phyloP scores from a whole-genome alignment of 1,140 invertebrate species.

The Ectropis grisescens region DNA sequence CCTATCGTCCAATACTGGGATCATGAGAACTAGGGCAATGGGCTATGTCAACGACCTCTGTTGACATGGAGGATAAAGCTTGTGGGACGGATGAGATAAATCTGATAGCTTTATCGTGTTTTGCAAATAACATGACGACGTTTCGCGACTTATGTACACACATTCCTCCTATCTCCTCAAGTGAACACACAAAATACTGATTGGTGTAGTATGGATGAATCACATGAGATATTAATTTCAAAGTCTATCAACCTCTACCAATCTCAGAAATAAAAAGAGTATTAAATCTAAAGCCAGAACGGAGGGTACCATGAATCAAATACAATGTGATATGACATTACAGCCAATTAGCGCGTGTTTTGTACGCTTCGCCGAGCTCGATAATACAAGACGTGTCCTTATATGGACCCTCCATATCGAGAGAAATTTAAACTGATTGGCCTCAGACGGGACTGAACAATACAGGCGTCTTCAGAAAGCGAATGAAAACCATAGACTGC shows the following conservation, averaged over 20 bases:
- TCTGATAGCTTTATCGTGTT: no score
- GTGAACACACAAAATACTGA: no score
- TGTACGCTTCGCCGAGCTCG: slow-evolving; percentile 11
- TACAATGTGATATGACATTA: slow-evolving; percentile 26
- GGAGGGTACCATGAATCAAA: slow-evolving; percentile 17
- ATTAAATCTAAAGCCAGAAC: no score
- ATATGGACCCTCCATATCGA: slow-evolving; percentile 39
- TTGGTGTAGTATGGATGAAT: no score
- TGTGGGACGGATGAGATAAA: no score
- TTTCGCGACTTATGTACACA: no score
- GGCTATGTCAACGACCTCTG: slow-evolving; percentile 32
- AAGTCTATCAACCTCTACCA: no score
- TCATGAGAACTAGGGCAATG: slow-evolving; percentile 55
- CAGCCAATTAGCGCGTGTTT: slow-evolving; percentile 33
- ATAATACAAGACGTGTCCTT: slow-evolving; percentile 26
- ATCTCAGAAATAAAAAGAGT: no score
- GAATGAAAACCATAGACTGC: slow-evolving; percentile 26
- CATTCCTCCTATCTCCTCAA: no score
- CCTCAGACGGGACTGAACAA: slow-evolving; percentile 41
- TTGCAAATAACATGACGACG: no score
- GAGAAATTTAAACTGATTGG: slow-evolving; percentile 58
- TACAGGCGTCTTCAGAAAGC: slow-evolving; percentile 21
- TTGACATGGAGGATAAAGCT: no score
- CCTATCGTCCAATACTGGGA: slow-evolving; percentile 40
- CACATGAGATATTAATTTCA: no score